These are phyloP conservation scores for Trogon surrucura DNA, from an alignment of 2,113 vertebrate species.

Conservation along the genomic window DNA sequence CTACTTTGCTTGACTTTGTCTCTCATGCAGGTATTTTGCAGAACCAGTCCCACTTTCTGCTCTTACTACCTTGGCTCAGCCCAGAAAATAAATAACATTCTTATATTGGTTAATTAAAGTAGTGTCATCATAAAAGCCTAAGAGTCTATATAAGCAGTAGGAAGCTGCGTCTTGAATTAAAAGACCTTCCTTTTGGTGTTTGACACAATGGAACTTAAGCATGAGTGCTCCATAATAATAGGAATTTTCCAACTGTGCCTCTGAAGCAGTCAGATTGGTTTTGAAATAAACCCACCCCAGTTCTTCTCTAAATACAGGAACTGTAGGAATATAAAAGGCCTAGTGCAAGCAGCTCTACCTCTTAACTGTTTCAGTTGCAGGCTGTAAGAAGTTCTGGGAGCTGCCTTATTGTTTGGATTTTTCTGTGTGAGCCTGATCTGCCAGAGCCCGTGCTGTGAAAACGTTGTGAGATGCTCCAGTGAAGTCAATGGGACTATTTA, in stretches of 20 bases:
- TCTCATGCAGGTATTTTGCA: constrained; percentile 8
- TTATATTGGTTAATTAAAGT: constrained; percentile 30
- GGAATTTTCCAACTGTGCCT: constrained; percentile 16
- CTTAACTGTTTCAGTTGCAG: not conserved
- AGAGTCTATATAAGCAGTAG: not conserved
- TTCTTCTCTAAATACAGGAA: not conserved
- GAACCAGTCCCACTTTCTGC: not conserved
- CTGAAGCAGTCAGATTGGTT: constrained; percentile 17
- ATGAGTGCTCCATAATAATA: not conserved
- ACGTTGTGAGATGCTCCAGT: not conserved
- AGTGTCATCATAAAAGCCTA: constrained; percentile 39
- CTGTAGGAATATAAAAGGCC: not conserved
- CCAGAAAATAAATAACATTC: constrained; percentile 58
- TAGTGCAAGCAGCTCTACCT: not conserved
- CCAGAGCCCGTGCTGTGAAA: not conserved
- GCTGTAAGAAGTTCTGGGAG: not conserved
- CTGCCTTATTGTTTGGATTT: not conserved
- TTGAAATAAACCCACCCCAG: not conserved
- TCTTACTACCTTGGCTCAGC: constrained; percentile 7
- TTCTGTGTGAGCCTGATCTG: not conserved
- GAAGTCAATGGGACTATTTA: not conserved
- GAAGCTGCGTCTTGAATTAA: not conserved
- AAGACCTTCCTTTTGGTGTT: not conserved
- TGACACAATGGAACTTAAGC: not conserved
- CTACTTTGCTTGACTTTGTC: not conserved